phyloP scores from a whole-genome alignment of 2,797 vertebrate species.

The Hydrophis major region DNA sequence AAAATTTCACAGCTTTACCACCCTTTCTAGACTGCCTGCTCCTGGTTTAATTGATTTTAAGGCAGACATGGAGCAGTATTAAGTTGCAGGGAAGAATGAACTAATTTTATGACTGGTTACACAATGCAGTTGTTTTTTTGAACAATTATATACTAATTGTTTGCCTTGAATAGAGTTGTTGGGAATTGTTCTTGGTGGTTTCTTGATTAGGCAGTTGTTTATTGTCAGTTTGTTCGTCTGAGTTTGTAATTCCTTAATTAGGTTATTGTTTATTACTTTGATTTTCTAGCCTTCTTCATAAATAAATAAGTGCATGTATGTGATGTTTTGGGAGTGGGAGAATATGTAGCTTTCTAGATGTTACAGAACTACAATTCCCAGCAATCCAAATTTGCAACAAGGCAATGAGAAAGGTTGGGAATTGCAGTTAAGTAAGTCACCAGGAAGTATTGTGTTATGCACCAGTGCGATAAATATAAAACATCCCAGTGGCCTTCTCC shows the following conservation, averaged over 20 bases:
- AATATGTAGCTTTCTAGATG: not conserved
- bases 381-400: not conserved
- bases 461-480: not conserved
- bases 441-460: not conserved
- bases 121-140: not conserved
- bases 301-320: not conserved
- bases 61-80: conserved; percentile 24
- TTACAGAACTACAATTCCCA: not conserved
- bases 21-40: conserved; percentile 47
- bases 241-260: not conserved
- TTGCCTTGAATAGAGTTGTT: not conserved
- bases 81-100: not conserved
- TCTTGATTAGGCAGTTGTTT: not conserved
- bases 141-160: not conserved
- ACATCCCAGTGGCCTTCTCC: not conserved
- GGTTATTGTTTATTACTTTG: not conserved
- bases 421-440: not conserved
- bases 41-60: conserved; percentile 48
- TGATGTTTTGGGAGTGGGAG: not conserved
- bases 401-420: not conserved
- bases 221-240: not conserved
- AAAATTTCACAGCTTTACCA: conserved; percentile 63
- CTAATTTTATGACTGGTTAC: not conserved
- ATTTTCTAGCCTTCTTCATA: not conserved
- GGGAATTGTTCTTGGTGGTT: not conserved